Base-by-base conservation (phyloP, 2,888 invertebrate species). In the Nemotelus pantherinus region DNA sequence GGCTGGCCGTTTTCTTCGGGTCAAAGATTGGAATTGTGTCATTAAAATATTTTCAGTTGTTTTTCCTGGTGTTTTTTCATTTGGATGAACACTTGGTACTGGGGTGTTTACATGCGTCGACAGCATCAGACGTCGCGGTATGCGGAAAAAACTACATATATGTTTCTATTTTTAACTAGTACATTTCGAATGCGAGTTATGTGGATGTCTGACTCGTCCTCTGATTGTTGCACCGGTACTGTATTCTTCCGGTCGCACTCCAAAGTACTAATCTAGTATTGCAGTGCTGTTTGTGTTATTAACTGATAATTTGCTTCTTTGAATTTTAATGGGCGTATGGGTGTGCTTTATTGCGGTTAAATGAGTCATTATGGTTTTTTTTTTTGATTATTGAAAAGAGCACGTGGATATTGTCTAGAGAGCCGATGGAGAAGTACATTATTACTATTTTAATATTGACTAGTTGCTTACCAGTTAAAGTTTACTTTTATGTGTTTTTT, bases 11-110 rank as follows among this genome's bases (percentile, higher is more conserved):
- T 74, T 60, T 74, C 55, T 3, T 55, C 25, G 60, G 74, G 74
- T 74, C 74, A 74, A 60, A 60, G 74, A 74, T 74, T 74, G 60
- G 63, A 74, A 63, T 74, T 63, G 74, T 60, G 60, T 50, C 74
- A 74, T 74, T 74, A 74, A 74, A 74, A 74, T 74, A 63, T 60
- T 74, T 74, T 60, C 50, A 50, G 63, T 70, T 70, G 70, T 70
- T 70, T 70, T 70, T 55, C 70, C 39, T n/a, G 39, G 39, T 67
- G 67, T 50, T 67, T 48, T 68, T 64, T 43, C 57, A 57, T 57
- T 48, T 67, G 48, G 43, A 10, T 7, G 55, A 70, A 55, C 70
- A 70, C 41, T 70, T 70, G 70, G 70, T 53, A 70, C 1, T 70
- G 43, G 70, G 55, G 70, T 70, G 55, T 70, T 70, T 70, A 70